Evolutionary conservation across 2,797 vertebrate species (phyloP).

Genomic region (Molossus molossus): DNA sequence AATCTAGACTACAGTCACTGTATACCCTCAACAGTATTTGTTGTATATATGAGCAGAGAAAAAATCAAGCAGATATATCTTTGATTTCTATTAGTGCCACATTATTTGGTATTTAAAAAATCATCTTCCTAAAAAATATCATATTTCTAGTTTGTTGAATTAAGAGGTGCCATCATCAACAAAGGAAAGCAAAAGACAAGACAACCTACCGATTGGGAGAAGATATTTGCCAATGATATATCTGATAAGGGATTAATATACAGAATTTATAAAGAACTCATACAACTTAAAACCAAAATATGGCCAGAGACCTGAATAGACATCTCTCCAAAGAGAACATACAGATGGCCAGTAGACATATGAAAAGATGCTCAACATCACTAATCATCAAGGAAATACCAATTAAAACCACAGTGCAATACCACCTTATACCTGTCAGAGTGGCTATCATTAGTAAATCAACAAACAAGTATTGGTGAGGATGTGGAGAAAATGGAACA

Average conservation of each 20-base stretch:
- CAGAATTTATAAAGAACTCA: too few species aligned
- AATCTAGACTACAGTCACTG: not conserved
- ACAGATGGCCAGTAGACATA: too few species aligned
- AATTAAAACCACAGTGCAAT: too few species aligned
- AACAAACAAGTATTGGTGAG: not conserved
- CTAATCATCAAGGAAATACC: too few species aligned
- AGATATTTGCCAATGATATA: too few species aligned
- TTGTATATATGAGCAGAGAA: not conserved
- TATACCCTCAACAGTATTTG: not conserved
- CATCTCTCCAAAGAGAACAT: too few species aligned
- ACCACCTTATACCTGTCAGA: not conserved
- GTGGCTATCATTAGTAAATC: not conserved
- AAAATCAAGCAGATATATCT: not conserved
- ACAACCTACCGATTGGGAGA: too few species aligned
- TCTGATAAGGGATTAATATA: too few species aligned
- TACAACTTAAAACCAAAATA: too few species aligned
- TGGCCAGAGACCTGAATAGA: too few species aligned
- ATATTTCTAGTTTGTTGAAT: conserved; percentile 28
- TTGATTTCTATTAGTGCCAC: not conserved
- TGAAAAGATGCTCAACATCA: too few species aligned
- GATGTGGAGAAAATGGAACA: not conserved
- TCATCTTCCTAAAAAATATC: not conserved
- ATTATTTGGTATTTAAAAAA: not conserved
- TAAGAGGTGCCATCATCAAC: not conserved
- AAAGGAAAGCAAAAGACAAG: not conserved